Evolutionary conservation across 37 sponge, comb jelly and placozoan species (phyloP).

Genomic region (Beroe ovata): DNA sequence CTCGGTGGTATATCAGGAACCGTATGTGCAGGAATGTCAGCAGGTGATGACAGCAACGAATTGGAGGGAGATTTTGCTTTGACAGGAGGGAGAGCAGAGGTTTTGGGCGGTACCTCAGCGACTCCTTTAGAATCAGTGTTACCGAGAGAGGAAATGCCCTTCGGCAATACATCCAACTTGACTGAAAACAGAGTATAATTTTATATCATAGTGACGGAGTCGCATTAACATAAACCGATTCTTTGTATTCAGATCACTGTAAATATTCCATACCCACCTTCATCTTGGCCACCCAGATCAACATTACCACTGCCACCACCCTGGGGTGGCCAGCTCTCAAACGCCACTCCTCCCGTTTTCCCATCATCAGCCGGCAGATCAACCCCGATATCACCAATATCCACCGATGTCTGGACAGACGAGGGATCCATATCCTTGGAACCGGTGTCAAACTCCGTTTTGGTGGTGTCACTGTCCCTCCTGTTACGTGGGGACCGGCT

Average conservation of each 20-base stretch:
- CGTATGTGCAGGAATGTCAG: background rate
- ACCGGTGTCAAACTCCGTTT: background rate
- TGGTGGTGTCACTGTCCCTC: slow-evolving; percentile 7
- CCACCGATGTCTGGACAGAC: background rate
- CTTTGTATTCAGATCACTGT: too few relatives aligned
- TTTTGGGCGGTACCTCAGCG: background rate
- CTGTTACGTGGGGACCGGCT: slow-evolving; percentile 16
- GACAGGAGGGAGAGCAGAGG: background rate
- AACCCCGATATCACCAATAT: slow-evolving; percentile 2
- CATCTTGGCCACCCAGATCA: background rate
- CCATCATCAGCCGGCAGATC: background rate
- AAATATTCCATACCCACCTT: too few relatives aligned
- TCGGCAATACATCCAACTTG: slow-evolving; percentile 13
- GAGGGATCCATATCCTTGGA: background rate
- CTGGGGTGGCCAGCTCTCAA: slow-evolving; percentile 27
- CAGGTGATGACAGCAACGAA: background rate
- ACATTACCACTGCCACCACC: background rate
- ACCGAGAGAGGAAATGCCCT: background rate
- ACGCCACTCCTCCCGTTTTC: background rate
- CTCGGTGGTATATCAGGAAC: background rate
- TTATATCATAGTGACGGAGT: too few relatives aligned
- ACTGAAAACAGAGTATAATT: slow-evolving; percentile 28
- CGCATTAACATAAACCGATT: too few relatives aligned
- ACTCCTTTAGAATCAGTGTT: background rate
- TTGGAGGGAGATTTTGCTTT: background rate